Evolutionary conservation across 2,113 vertebrate species (phyloP), one percentile per base, ranked within the genome.

Genomic region (Plecturocebus donacophilus): DNA sequence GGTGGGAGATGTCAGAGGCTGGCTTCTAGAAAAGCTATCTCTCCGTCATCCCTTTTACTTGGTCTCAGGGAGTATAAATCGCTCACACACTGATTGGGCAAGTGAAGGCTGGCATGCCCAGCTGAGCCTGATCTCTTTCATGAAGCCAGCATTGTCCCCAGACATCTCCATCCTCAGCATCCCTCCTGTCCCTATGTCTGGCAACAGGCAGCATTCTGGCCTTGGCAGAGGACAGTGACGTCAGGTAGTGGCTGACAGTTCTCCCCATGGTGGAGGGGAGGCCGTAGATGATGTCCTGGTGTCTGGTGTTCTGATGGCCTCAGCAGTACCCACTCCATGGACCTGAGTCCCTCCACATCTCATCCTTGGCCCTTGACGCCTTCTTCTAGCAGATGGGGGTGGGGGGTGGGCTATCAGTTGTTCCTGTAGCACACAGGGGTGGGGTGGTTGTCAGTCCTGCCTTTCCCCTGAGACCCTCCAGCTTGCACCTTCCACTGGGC

Each of bases 291-390:
- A 9, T 6, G 23, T 16, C 6, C 30, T 23, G n/a, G 35, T 27
- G 27, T 83, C 84, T 66, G 27, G 20, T 21, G 52, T 17, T 64
- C 45, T 27, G 52, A 21, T 25, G n/a, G 25, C 47, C 79, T 76
- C 79, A 6, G 49, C 6, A 0, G 13, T n/a, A 5, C 3, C 2
- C 17, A 25, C 2, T 0, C 66, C 45, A 30, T 27, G 66, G 42
- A 21, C 19, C 12, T 7, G 13, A 5, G 49, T 45, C 52, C 20
- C 8, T 32, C n/a, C 38, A 7, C 1, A 20, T 66, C 10, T 52
- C 4, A 13, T 66, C 56, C 73, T 35, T 5, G 61, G 47, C n/a
- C 47, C 70, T 58, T 21, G 32, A 4, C 5, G n/a, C 12, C 2
- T 40, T 32, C 30, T 40, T 54, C 38, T 40, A 52, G 32, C 58